phyloP scores from a whole-genome alignment of 2,113 vertebrate species.

The Gorsachius goisagi region DNA sequence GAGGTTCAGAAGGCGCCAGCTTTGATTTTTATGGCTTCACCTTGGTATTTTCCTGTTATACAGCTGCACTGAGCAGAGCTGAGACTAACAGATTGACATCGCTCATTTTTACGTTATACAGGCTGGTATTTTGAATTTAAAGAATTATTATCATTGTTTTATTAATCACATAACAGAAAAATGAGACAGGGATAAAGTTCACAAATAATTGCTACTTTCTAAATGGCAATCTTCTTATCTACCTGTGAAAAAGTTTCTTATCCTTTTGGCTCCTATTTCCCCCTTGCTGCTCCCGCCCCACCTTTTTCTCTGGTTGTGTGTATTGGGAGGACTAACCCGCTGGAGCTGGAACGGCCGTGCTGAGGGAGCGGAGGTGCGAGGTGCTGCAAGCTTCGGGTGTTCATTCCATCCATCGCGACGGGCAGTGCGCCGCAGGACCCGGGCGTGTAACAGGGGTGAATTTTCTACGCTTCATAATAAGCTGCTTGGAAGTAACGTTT shows the following conservation, averaged over 20 bases:
- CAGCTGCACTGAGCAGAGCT: neutral
- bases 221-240: neutral
- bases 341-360: accelerated
- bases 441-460: accelerated
- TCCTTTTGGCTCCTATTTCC: neutral
- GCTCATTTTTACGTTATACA: neutral
- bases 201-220: neutral
- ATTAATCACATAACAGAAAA: neutral
- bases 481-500: neutral
- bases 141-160: neutral
- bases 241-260: neutral
- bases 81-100: neutral
- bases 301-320: no score
- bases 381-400: accelerated
- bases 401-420: neutral
- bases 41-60: neutral
- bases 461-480: accelerated
- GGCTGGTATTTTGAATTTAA: neutral
- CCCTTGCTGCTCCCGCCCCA: neutral
- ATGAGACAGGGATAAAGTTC: neutral
- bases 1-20: neutral
- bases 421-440: accelerated
- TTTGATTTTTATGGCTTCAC: neutral
- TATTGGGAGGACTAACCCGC: neutral
- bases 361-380: neutral